Base-by-base conservation (phyloP, 2,888 invertebrate species). In the Lochmaea capreae region DNA sequence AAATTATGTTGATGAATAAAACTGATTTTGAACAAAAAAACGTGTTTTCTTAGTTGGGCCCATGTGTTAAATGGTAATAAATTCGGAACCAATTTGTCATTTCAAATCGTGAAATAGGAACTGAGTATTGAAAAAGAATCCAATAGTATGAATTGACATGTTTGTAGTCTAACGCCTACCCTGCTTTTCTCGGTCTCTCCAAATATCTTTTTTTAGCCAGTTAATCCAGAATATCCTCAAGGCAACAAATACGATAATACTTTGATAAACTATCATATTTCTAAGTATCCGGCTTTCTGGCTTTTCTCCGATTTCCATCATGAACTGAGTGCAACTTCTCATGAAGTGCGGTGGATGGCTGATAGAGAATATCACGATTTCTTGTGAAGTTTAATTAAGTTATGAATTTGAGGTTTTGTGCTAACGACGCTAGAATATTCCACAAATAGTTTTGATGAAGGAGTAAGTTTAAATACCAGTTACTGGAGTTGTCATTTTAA, bases 201-300 rank as follows among this genome's bases (percentile, higher is more conserved):
- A 2, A 18, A 46, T 22, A n/a, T 11, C 39, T 8, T n/a, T 67
- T 54, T 67, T 54, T 57, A 54, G 16, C 16, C 54, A 52, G 59
- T 67, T 59, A 43, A 67, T 67, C 59, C 58, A 58, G n/a, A 46
- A 67, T 59, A 67, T 67, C 59, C 67, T 59, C n/a, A 22, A 59
- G 67, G 67, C 67, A 59, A 59, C 67, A 39, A 67, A 67, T 18
- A 22, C 67, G 78, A 78, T 79, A 78, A 79, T 79, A 77, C 76
- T 67, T 72, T 46, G 80, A 81, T 81, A 81, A 80, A 81, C 79
- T 81, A 78, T 76, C 76, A 79, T 80, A 78, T 80, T 79, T 79
- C 77, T 79, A 43, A 76, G 74, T 77, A 77, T 75, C 72, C 73
- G 62, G 73, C 76, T 77, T 78, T 54, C 33, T 67, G 66, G 66